A percentile compares a stretch with the other conserved stretches of the same genome.
Conservation (phyloP, 1,140 invertebrate genomes). For the Magallana angulata region DNA sequence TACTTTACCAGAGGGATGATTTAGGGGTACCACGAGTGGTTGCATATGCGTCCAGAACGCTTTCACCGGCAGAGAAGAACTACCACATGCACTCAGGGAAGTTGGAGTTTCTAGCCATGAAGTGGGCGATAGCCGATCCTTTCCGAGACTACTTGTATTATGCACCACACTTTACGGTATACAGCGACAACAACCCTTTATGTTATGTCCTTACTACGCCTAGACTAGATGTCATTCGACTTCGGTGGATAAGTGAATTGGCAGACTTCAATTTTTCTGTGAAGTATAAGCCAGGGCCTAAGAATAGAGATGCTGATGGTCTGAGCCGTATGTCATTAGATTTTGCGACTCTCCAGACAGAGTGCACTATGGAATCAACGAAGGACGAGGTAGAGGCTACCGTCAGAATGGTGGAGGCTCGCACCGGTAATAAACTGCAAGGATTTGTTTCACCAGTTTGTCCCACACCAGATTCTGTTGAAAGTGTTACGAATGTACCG, state of each 20-base stretch:
- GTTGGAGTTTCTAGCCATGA: constrained; percentile 56
- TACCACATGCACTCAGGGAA: constrained; percentile 58
- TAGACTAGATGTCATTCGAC: constrained; percentile 51
- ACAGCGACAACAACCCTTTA: constrained; percentile 55
- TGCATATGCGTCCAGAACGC: constrained; percentile 57
- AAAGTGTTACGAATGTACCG: not conserved
- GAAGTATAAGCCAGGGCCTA: not conserved
- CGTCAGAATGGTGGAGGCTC: not conserved
- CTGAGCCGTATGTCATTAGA: not conserved
- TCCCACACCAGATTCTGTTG: not conserved
- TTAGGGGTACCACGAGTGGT: constrained; percentile 50
- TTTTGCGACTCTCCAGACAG: not conserved
- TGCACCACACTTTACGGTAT: constrained; percentile 48
- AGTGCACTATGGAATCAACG: not conserved
- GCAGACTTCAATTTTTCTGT: constrained; percentile 36
- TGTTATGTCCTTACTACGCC: constrained; percentile 54
- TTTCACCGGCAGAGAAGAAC: constrained; percentile 48
- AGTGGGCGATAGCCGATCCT: constrained; percentile 50
- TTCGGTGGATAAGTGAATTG: constrained; percentile 52
- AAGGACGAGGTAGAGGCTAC: not conserved
- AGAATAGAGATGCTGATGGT: not conserved
- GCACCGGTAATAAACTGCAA: not conserved
- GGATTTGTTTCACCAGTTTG: not conserved
- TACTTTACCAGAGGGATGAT: constrained; percentile 49
- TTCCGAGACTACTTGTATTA: constrained; percentile 61